These are phyloP conservation scores for Xanthorhoe spadicearia DNA, from an alignment of 2,888 invertebrate species.

Conservation along the genomic window DNA sequence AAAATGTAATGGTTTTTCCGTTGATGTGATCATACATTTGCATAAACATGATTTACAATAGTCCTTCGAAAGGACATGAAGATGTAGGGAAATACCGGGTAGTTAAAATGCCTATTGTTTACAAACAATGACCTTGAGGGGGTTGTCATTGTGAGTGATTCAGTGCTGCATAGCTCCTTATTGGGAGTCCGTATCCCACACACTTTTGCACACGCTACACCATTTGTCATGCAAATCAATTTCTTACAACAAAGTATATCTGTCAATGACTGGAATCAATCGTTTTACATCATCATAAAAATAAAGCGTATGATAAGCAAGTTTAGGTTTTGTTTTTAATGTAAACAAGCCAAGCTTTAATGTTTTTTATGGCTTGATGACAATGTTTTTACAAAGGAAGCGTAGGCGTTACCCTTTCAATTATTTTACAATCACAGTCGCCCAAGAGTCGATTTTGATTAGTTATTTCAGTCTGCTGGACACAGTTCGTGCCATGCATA, in stretches of 20 bases:
- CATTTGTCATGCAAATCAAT: slow-evolving; percentile 27
- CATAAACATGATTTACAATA: slow-evolving; percentile 44
- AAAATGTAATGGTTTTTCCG: slow-evolving; percentile 58
- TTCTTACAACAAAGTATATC: slow-evolving; percentile 14
- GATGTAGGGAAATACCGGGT: slow-evolving; percentile 44
- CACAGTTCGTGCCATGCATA: slow-evolving; percentile 57
- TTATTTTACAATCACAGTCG: not conserved
- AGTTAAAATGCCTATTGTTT: slow-evolving; percentile 32
- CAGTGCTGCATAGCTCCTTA: slow-evolving; percentile 44
- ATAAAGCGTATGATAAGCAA: not conserved
- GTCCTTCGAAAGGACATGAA: slow-evolving; percentile 37
- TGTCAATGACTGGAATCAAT: slow-evolving; percentile 1
- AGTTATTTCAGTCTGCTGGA: slow-evolving; percentile 35
- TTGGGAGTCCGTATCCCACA: slow-evolving; percentile 40
- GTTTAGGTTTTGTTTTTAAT: not conserved
- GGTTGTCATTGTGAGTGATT: slow-evolving; percentile 43
- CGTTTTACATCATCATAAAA: not conserved
- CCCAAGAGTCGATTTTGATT: slow-evolving; percentile 17
- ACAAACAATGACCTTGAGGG: slow-evolving; percentile 18
- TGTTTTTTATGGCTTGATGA: not conserved
- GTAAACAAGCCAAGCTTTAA: not conserved
- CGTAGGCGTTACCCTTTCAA: slow-evolving; percentile 3
- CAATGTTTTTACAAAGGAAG: not conserved
- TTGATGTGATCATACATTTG: slow-evolving; percentile 50
- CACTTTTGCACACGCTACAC: slow-evolving; percentile 26